phyloP scores from a whole-genome alignment of 2,113 vertebrate species.

The Heteronetta atricapilla region DNA sequence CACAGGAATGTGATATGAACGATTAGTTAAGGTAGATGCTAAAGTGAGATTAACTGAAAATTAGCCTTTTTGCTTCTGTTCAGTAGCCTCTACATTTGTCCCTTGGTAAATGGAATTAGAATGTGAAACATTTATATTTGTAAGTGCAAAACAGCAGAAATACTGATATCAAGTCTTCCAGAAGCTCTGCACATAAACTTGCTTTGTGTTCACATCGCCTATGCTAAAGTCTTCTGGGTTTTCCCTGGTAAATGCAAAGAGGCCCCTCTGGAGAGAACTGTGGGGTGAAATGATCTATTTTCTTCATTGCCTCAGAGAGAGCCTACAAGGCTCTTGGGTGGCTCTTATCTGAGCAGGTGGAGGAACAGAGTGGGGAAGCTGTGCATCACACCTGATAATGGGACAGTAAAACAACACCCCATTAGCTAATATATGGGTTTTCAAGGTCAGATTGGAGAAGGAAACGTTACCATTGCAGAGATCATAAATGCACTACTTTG shows the following conservation, averaged over 20 bases:
- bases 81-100: background rate
- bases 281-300: background rate
- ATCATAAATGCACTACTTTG: background rate
- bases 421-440: accelerated
- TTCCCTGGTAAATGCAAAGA: background rate
- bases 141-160: background rate
- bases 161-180: background rate
- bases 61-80: background rate
- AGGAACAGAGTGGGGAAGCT: background rate
- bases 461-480: background rate
- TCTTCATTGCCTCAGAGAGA: background rate
- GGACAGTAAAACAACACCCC: background rate
- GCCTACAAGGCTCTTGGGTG: background rate
- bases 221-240: background rate
- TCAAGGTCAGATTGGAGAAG: background rate
- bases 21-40: background rate
- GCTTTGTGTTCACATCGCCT: background rate
- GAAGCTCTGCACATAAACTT: background rate
- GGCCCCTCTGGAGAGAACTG: background rate
- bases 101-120: background rate
- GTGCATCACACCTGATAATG: accelerated
- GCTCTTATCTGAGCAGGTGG: background rate
- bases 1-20: background rate
- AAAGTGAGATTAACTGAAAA: background rate
- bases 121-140: background rate